Conservation (phyloP, 2,113 vertebrate species). For the Otis tarda region DNA sequence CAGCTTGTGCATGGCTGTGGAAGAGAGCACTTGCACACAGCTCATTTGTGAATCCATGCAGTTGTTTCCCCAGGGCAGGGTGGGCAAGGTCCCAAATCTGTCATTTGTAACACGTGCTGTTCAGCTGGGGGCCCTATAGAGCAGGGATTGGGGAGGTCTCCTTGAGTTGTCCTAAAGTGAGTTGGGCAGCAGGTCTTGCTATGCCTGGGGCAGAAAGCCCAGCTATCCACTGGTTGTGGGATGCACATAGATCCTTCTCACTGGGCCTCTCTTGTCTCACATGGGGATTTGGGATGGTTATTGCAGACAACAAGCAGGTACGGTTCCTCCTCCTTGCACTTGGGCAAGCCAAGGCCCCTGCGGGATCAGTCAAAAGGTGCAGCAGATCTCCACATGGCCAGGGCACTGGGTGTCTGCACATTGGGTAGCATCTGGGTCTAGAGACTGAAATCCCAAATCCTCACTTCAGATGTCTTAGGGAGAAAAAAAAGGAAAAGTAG, state of each 20-base stretch:
- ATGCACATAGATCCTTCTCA: background rate
- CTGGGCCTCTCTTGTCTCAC: background rate
- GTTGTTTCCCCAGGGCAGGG: background rate
- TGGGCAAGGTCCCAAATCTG: background rate
- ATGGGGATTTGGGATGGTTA: background rate
- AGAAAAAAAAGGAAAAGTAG: background rate
- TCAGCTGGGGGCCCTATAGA: background rate
- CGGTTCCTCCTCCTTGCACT: background rate
- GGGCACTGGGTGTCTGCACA: background rate
- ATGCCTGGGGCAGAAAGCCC: background rate
- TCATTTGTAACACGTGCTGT: background rate
- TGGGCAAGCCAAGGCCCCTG: rapidly evolving
- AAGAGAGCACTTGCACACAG: background rate
- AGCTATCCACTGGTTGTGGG: background rate
- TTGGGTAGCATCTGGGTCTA: background rate
- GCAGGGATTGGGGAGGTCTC: background rate
- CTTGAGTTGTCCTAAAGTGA: background rate
- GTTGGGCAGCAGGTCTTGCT: background rate
- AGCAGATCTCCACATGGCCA: background rate
- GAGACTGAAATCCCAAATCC: background rate
- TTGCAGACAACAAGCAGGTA: background rate
- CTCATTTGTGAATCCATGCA: background rate
- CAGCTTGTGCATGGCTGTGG: background rate
- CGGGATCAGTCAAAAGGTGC: background rate
- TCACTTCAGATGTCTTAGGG: background rate